These are phyloP conservation scores for Copidosoma floridanum DNA, from an alignment of 1,140 invertebrate genomes.

Conservation along the genomic window DNA sequence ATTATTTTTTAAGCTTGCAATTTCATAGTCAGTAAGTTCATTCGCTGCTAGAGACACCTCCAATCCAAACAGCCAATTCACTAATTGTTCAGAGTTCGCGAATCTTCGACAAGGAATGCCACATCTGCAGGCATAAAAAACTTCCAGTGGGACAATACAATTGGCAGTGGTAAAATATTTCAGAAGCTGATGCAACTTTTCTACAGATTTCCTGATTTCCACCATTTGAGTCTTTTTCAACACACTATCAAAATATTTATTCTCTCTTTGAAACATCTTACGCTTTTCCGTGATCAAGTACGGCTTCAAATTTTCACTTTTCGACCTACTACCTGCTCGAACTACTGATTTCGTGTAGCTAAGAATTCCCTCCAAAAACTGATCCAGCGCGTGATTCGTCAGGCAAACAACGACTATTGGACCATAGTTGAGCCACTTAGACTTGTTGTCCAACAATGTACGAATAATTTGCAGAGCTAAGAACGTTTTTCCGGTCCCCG, in stretches of 20 bases:
- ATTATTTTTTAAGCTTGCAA: too few relatives aligned
- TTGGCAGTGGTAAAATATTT: not conserved
- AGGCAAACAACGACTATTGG: constrained; percentile 76
- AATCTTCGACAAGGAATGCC: too few relatives aligned
- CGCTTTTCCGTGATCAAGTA: constrained; percentile 43
- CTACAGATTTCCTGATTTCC: not conserved
- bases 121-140: too few relatives aligned
- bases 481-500: constrained; percentile 68
- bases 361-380: constrained; percentile 73
- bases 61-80: not conserved
- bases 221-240: not conserved
- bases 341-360: constrained; percentile 60
- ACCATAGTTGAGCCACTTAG: constrained; percentile 29
- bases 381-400: too few relatives aligned
- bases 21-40: too few relatives aligned
- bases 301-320: constrained; percentile 58
- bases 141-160: not conserved
- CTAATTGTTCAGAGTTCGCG: not conserved
- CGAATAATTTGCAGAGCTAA: constrained; percentile 66
- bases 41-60: too few relatives aligned
- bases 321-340: constrained; percentile 72
- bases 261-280: not conserved
- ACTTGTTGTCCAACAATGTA: constrained; percentile 59
- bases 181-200: not conserved
- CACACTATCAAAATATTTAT: not conserved